phyloP scores from a whole-genome alignment of 2,797 vertebrate genomes.

The Corythornis leucogaster region DNA sequence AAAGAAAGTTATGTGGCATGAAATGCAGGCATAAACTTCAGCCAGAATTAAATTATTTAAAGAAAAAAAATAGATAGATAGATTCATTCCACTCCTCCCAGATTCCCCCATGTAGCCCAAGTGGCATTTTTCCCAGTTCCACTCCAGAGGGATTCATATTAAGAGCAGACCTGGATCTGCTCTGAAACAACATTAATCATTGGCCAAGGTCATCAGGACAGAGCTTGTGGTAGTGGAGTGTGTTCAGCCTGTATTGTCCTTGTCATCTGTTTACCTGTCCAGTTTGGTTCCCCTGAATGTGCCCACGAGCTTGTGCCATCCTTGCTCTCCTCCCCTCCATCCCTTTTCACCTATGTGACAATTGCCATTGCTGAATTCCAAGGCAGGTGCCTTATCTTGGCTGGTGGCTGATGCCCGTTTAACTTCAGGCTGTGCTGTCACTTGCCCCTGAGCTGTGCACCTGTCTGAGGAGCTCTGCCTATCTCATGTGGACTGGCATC shows the following conservation, averaged over 20 bases:
- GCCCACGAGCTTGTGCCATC: not conserved
- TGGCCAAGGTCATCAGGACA: constrained; percentile 55
- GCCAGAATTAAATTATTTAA: not conserved
- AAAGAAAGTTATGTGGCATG: not conserved
- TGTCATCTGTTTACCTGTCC: not conserved
- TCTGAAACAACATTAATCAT: constrained; percentile 31
- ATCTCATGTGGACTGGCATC: not conserved
- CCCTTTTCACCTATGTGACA: not conserved
- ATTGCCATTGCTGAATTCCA: not conserved
- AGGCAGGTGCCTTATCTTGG: constrained; percentile 9
- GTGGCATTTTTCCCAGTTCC: not conserved
- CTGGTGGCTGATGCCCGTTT: not conserved
- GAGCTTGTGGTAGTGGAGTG: not conserved
- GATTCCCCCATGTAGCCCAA: not conserved
- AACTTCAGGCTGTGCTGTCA: not conserved
- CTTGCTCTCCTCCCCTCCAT: not conserved
- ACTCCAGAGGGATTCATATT: not conserved
- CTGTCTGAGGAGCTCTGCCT: constrained; percentile 4
- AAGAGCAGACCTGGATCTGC: not conserved
- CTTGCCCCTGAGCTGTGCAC: constrained; percentile 32
- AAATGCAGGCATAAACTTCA: not conserved
- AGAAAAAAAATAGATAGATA: not conserved
- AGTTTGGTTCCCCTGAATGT: not conserved
- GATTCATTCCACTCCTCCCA: not conserved
- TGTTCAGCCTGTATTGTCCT: not conserved